A percentile compares a stretch with the other conserved stretches of the same genome.
Conservation (phyloP, 2,113 vertebrate genomes). For the Albula goreensis region DNA sequence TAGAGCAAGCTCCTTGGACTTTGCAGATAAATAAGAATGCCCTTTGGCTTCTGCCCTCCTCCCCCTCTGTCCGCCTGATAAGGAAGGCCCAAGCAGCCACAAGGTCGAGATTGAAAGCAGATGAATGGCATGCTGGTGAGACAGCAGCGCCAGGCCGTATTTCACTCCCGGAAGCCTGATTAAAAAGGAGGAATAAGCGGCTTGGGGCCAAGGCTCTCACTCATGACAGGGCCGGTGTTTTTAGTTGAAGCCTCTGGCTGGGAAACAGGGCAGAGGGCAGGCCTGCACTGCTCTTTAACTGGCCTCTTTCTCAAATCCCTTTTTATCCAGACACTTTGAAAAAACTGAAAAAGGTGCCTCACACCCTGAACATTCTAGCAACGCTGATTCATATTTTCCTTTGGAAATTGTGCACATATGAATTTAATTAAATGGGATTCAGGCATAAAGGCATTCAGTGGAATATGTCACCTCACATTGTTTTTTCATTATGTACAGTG, state of each 20-base stretch:
- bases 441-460: constrained; percentile 27
- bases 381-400: constrained; percentile 15
- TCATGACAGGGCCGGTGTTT: constrained; percentile 47
- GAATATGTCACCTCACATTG: constrained; percentile 42
- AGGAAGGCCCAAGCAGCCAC: constrained; percentile 66
- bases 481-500: constrained; percentile 10
- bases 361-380: constrained; percentile 18
- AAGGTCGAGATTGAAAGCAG: constrained; percentile 75
- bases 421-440: constrained; percentile 34
- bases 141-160: constrained; percentile 57
- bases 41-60: constrained; percentile 36
- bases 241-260: constrained; percentile 40
- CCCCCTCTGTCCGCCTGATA: constrained; percentile 43
- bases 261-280: constrained; percentile 46
- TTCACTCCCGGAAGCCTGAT: constrained; percentile 71
- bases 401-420: constrained; percentile 15
- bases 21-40: constrained; percentile 54
- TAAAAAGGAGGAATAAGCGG: constrained; percentile 61
- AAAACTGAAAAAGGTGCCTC: background rate
- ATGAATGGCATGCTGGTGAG: constrained; percentile 66
- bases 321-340: constrained; percentile 23
- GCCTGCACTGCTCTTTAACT: constrained; percentile 31
- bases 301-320: constrained; percentile 23
- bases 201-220: constrained; percentile 47
- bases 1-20: background rate